Base-by-base conservation (phyloP, 1,140 invertebrate genomes). In the Papilio dardanus region DNA sequence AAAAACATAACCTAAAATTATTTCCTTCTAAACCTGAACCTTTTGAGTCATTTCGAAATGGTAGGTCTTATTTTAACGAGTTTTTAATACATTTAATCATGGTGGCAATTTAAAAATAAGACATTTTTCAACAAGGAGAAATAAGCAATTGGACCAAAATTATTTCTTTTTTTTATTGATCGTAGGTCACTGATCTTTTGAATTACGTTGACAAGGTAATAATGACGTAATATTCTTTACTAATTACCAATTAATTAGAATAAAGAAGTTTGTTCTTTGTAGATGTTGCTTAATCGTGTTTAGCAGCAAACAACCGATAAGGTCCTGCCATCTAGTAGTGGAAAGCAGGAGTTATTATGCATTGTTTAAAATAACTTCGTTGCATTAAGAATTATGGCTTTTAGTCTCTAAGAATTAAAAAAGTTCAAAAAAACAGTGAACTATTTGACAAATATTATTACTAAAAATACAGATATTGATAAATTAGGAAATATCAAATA, bases 271-370 rank as follows among this genome's bases (percentile, higher is more conserved):
- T 14, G 12, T 40, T 12, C 12, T 16, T 40, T 12, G 8, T 37
- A 10, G 2, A 7, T 7, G 2, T 42, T 42, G 42, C 42, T 54
- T 2, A 54, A 24, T 54, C 12, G 7, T 24, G 19, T 54, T 54
- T 10, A 54, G n/a, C 1, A 46, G 42, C n/a, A 2, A 10, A 24
- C 12, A 8, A 8, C 21, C 21, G 50, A 33, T 19, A 37, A 37
- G 16, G 28, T 68, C 30, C 31, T 31, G 66, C 66, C 66, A 68
- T 68, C 66, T 68, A 68, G 30, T 68, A 68, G 66, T 68, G 66
- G 16, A 68, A 19, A 68, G 66, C 66, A 35, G 8, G 66, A 68
- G 33, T 19, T 1, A 68, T 33, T 21, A 21, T 33, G n/a, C 19
- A 67, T 67, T 19, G 21, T 5, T 46, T n/a, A 46, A 6, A n/a